These are phyloP conservation scores for Aurelia aurita complex sp. Pacific DNA, from an alignment of 30 jellyfish, hydroid and myxozoan genomes.

Conservation along the genomic window DNA sequence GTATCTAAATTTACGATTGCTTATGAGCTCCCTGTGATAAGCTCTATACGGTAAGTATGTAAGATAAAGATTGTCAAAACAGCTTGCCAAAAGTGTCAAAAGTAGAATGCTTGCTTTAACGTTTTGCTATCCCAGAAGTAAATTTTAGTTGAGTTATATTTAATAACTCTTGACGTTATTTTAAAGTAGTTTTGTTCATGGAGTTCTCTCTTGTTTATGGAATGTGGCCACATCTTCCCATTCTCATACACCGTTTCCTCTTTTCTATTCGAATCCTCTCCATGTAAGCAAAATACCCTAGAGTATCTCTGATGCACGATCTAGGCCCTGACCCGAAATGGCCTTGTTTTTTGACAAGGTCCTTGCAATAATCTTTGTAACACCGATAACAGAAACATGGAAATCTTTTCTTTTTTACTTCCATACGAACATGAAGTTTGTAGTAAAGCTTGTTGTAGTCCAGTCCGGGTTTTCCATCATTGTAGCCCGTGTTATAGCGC, in stretches of 20 bases:
- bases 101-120: too few species aligned
- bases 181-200: too few species aligned
- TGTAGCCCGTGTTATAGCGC: constrained; percentile 49
- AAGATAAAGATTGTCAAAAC: too few species aligned
- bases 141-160: too few species aligned
- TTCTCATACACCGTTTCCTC: background rate
- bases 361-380: constrained; percentile 55
- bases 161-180: too few species aligned
- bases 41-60: too few species aligned
- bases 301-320: constrained; percentile 57
- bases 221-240: background rate
- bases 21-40: too few species aligned
- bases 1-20: too few species aligned
- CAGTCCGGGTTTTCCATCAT: constrained; percentile 43
- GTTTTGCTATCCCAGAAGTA: too few species aligned
- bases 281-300: constrained; percentile 2
- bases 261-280: background rate
- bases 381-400: constrained; percentile 72
- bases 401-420: constrained; percentile 59
- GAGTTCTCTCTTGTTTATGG: background rate
- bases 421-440: constrained; percentile 64
- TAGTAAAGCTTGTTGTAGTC: constrained; percentile 72
- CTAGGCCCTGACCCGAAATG: constrained; percentile 63
- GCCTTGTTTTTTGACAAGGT: constrained; percentile 59
- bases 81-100: too few species aligned